Percentiles rank a stretch among this genome's conserved stretches.
These are phyloP conservation scores for Podilymbus podiceps DNA, from an alignment of 2,113 vertebrate genomes.

Conservation along the genomic window DNA sequence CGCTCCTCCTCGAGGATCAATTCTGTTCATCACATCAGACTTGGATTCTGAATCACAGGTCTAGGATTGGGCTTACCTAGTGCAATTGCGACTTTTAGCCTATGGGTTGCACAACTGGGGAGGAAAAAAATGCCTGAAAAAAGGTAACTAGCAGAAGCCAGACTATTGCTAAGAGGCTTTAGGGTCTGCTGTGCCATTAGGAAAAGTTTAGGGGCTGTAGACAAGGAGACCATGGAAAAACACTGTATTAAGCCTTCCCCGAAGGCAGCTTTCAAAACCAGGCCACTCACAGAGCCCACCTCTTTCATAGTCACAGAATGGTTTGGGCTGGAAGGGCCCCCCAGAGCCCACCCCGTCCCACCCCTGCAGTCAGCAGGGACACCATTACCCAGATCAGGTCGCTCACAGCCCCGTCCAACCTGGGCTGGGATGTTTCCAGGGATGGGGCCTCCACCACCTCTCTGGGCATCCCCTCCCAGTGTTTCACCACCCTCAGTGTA, in stretches of 20 bases:
- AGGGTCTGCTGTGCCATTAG: neutral
- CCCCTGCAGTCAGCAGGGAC: too few species aligned
- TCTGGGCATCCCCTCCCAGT: too few species aligned
- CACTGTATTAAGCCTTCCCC: rapidly evolving
- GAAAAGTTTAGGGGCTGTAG: neutral
- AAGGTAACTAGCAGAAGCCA: neutral
- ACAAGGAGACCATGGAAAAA: neutral
- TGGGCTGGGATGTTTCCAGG: too few species aligned
- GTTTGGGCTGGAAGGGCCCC: too few species aligned
- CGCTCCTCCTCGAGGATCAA: neutral
- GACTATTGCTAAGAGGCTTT: neutral
- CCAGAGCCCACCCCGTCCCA: too few species aligned
- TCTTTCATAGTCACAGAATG: neutral
- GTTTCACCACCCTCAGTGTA: too few species aligned
- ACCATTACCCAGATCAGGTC: too few species aligned
- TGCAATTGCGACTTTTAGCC: neutral
- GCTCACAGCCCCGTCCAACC: too few species aligned
- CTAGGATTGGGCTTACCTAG: neutral
- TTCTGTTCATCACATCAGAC: too few species aligned
- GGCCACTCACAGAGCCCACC: neutral
- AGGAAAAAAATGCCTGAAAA: neutral
- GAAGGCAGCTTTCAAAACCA: neutral
- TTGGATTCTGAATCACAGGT: neutral
- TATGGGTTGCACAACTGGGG: neutral
- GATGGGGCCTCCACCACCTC: too few species aligned